Percentiles rank a stretch among this genome's conserved stretches.
phyloP scores from a whole-genome alignment of 2,797 vertebrate genomes.

The Sebastes cheni region DNA sequence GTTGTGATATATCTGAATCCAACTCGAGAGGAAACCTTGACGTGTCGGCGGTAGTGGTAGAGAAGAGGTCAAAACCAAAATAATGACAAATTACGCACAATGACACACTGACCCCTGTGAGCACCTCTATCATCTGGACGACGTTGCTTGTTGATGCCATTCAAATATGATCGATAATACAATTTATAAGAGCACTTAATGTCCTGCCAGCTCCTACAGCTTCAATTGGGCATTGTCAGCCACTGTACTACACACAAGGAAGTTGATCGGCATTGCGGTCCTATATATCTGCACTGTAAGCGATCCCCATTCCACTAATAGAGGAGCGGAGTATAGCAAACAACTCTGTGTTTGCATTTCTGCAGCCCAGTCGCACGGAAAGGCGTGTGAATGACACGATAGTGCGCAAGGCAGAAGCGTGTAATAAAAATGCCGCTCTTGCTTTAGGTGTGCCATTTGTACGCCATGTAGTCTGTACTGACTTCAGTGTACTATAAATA shows the following conservation, averaged over 20 bases:
- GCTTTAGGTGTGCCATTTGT: no score
- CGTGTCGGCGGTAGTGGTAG: no score
- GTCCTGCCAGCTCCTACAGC: background rate
- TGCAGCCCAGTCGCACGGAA: no score
- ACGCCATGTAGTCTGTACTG: background rate
- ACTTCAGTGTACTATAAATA: no score
- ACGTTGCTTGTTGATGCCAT: background rate
- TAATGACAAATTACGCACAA: background rate
- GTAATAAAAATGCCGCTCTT: no score
- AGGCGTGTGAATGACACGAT: no score
- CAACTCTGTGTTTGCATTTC: background rate
- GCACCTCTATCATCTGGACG: background rate
- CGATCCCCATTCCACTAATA: background rate
- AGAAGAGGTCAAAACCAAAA: background rate
- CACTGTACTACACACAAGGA: no score
- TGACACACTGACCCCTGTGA: background rate
- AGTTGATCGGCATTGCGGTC: background rate
- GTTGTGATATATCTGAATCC: background rate
- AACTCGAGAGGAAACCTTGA: background rate
- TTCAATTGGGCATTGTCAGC: no score
- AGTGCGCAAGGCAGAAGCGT: no score
- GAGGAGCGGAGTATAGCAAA: background rate
- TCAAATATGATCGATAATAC: background rate
- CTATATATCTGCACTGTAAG: background rate
- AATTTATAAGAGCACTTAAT: background rate